Evolutionary conservation across 2,797 vertebrate species (phyloP).

Genomic region (Lepidocolaptes lacrymiger): DNA sequence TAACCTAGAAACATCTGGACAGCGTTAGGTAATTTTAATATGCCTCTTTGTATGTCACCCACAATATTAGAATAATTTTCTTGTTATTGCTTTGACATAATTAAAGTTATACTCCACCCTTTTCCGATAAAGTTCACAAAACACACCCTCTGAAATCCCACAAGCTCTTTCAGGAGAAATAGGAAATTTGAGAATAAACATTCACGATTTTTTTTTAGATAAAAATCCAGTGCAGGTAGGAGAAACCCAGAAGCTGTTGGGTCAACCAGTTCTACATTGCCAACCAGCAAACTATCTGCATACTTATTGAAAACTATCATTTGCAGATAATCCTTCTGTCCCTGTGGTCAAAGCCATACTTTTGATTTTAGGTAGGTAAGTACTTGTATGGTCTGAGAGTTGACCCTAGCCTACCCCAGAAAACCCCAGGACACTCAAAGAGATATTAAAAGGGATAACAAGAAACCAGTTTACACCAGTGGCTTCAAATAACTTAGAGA

Average conservation of each 20-base stretch:
- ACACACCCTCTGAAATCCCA: neutral
- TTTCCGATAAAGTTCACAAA: neutral
- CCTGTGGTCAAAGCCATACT: neutral
- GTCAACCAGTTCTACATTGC: neutral
- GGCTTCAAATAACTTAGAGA: neutral
- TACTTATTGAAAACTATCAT: neutral
- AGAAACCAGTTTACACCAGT: neutral
- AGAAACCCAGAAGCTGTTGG: neutral
- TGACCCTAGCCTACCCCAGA: neutral
- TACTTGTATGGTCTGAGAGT: neutral
- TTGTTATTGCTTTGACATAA: neutral
- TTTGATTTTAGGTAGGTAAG: neutral
- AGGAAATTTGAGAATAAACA: neutral
- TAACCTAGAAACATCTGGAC: slow-evolving; percentile 8
- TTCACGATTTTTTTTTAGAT: neutral
- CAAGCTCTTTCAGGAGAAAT: neutral
- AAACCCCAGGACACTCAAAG: neutral
- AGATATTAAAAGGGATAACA: neutral
- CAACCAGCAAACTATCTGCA: neutral
- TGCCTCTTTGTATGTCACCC: neutral
- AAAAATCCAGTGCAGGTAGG: neutral
- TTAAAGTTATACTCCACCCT: slow-evolving; percentile 12
- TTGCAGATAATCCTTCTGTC: neutral
- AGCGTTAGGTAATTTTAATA: slow-evolving; percentile 7
- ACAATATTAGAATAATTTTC: neutral